Conservation (phyloP, 2,113 vertebrate species). For the Maylandia zebra region DNA sequence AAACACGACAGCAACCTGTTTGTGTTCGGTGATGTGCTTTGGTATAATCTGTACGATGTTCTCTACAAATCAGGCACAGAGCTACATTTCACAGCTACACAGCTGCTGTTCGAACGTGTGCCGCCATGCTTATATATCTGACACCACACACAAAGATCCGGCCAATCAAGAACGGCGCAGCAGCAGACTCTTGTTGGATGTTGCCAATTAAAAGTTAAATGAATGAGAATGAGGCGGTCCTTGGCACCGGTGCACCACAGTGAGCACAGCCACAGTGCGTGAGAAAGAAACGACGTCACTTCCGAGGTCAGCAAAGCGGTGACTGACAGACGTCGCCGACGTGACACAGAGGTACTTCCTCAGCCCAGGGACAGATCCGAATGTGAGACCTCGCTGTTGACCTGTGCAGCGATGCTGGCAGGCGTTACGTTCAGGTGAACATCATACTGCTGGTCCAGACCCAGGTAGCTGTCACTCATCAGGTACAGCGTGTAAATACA, state of each 20-base stretch:
- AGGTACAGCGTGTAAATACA: conserved; percentile 95
- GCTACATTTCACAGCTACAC: not conserved
- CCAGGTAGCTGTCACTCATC: conserved; percentile 97
- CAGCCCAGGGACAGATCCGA: conserved; percentile 50
- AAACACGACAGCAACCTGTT: not conserved
- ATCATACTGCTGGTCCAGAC: conserved; percentile 97
- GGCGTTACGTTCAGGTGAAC: conserved; percentile 80
- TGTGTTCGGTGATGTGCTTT: not conserved
- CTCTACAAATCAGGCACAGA: not conserved
- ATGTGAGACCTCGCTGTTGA: conserved; percentile 69
- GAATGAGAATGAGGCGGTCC: not conserved
- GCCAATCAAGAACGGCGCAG: not conserved
- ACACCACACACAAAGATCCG: not conserved
- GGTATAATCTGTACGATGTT: fast-evolving
- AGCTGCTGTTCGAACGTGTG: not conserved
- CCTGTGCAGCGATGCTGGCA: conserved; percentile 67
- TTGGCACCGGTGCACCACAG: not conserved
- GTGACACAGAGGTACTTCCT: not conserved
- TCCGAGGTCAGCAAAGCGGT: not conserved
- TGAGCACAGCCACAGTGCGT: not conserved
- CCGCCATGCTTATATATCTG: not conserved
- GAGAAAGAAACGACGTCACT: not conserved
- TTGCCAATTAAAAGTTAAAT: not conserved
- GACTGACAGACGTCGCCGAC: not conserved
- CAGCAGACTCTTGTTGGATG: not conserved